A percentile compares a stretch with the other conserved stretches of the same genome.
Evolutionary conservation across 1,140 invertebrate genomes (phyloP).

Genomic region (Atta colombica): DNA sequence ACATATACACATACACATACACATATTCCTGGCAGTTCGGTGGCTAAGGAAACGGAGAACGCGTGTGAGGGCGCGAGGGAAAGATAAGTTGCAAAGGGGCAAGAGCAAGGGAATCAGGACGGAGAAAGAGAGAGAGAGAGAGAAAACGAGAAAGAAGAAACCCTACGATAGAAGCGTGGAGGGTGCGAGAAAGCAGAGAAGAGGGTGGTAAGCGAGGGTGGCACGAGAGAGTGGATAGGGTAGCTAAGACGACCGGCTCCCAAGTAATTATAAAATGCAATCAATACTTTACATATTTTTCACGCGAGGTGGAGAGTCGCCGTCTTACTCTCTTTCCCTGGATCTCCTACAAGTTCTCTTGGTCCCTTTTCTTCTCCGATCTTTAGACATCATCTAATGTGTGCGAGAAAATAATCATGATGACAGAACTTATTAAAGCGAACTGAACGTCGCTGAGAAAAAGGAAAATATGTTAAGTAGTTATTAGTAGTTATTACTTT

Average conservation of each 20-base stretch:
- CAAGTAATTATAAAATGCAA: slow-evolving; percentile 88
- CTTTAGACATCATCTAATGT: slow-evolving; percentile 57
- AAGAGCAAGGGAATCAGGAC: slow-evolving; percentile 68
- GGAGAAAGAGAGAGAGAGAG: slow-evolving; percentile 47
- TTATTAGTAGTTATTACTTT: not conserved
- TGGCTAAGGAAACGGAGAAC: slow-evolving; percentile 62
- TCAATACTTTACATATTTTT: slow-evolving; percentile 88
- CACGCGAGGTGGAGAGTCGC: slow-evolving; percentile 82
- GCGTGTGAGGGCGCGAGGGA: slow-evolving; percentile 41
- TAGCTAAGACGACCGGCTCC: slow-evolving; percentile 86
- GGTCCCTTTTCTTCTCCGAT: slow-evolving; percentile 63
- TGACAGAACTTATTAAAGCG: slow-evolving; percentile 25
- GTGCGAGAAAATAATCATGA: slow-evolving; percentile 62
- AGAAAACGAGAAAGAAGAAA: slow-evolving; percentile 71
- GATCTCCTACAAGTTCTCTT: slow-evolving; percentile 61
- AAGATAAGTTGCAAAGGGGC: slow-evolving; percentile 64
- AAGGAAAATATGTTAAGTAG: slow-evolving; percentile 8
- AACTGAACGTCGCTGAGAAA: slow-evolving; percentile 45
- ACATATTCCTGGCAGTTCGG: slow-evolving; percentile 37
- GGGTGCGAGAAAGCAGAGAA: slow-evolving; percentile 77
- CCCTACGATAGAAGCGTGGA: slow-evolving; percentile 73
- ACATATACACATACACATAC: not conserved
- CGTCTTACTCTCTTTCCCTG: slow-evolving; percentile 6
- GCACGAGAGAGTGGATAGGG: slow-evolving; percentile 79
- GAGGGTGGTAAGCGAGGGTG: slow-evolving; percentile 75